Conservation (phyloP, 2,797 vertebrate species). For the Siniperca scherzeri region DNA sequence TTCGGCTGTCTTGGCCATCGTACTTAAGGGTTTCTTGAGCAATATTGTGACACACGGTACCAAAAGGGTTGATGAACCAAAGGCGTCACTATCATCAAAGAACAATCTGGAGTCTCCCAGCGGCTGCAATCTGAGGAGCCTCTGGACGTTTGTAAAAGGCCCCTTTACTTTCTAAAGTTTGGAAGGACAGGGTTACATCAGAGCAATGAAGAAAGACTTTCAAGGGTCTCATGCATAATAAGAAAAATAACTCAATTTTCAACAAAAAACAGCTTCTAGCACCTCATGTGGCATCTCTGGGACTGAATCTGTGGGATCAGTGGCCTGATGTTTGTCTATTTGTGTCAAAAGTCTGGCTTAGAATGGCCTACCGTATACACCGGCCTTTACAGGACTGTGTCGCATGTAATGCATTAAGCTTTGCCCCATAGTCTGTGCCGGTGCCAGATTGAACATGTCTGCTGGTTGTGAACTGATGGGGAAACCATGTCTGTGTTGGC, state of each 20-base stretch:
- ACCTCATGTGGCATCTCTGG: not conserved
- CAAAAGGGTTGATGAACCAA: not conserved
- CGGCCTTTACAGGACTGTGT: not conserved
- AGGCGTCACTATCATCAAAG: conserved; percentile 14
- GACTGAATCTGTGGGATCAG: not conserved
- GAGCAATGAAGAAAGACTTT: not conserved
- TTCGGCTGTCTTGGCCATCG: not conserved
- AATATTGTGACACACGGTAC: not conserved
- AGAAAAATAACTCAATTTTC: not conserved
- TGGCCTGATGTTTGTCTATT: not conserved
- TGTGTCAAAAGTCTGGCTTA: not conserved
- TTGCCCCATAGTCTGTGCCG: not conserved
- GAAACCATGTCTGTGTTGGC: conserved; percentile 28
- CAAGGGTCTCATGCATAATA: not conserved
- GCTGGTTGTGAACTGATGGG: conserved; percentile 27
- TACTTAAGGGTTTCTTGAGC: not conserved
- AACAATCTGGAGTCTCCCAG: conserved; percentile 5
- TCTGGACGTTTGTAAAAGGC: conserved; percentile 1
- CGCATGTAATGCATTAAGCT: conserved; percentile 13
- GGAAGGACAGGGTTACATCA: conserved; percentile 24
- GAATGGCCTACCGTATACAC: not conserved
- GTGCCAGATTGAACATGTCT: not conserved
- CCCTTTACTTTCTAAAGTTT: not conserved
- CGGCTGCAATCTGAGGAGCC: conserved; percentile 7
- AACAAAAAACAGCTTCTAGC: conserved; percentile 2